Base-by-base conservation (phyloP, 1,140 invertebrate species). In the Calliopsis andreniformis region DNA sequence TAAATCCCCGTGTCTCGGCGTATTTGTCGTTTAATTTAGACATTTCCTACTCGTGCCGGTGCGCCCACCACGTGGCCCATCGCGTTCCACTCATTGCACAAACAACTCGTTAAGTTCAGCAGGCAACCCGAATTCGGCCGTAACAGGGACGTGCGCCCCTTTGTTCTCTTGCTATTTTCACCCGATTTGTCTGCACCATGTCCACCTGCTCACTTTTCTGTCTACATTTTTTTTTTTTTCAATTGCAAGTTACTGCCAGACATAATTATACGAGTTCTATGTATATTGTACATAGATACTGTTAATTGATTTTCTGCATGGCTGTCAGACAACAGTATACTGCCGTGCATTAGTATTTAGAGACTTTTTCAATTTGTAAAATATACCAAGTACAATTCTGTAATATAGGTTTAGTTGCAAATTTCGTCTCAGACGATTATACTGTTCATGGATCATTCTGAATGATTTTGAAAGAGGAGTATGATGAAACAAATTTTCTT, bases 21-120 rank as follows among this genome's bases (percentile, higher is more conserved):
- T 89, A 90, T 90, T 91, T 90, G 89, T 91, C 89, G 88, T 89
- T 89, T 90, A 89, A 89, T 91, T 90, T 88, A 89, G 88, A 88
- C 87, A 87, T 90, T 89, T 90, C 85, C 88, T 84, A 80, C 85
- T 68, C 70, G 66, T 78, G 72, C 77, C 78, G 67, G 79, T 79
- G 78, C 77, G 78, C 78, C 77, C 66, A 76, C 80, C 79, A 81
- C 79, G 80, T 76, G 85, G 71, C 83, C 79, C 80, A 80, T 82
- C 84, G 80, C 75, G 72, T 82, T 87, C 63, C 87, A 68, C 73
- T 85, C 85, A 76, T 86, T 80, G 82, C 62, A 80, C 84, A 82
- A 88, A 87, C 86, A 83, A 86, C 75, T 87, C 81, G 82, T 88
- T 84, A 82, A 86, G 73, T 86, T 83, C 64, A 75, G 61, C 79